Base-by-base conservation (phyloP, 1,140 invertebrate species). In the Brachionus angularis region DNA sequence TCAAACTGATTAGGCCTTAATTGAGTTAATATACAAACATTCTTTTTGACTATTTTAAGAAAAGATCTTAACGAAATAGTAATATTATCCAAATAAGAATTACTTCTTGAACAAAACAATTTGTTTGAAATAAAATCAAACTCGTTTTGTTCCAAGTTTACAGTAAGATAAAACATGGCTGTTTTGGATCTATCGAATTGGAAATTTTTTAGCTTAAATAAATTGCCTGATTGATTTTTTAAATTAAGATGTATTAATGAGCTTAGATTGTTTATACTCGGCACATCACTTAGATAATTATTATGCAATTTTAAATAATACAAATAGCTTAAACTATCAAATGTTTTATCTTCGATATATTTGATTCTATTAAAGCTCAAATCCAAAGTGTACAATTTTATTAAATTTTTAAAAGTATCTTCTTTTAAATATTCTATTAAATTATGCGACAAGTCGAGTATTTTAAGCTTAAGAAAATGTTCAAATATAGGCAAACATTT, bases 191-290 rank as follows among this genome's bases (percentile, higher is more conserved):
- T 18, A 29, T 46, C 42, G 16, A 67, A 67, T 50, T 67, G 62
- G 47, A 29, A 33, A 21, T 67, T 47, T 7, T 2, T 29, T 14
- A 67, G 14, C 10, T 27, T 10, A 21, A 33, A 27, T 46, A 67
- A 47, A n/a, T 67, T 27, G 4, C 42, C 62, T 23, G 46, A 33
- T 67, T 67, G 62, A 67, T 67, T 67, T 67, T 21, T 47, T 25
- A 67, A 47, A 14, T 47, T 33, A 3, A 67, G 12, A 7, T 47
- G 36, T 34, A 50, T 50, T 1, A 67, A n/a, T 5, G 62, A 67
- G 27, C 42, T 67, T 18, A 29, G 12, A 18, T 44, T 1, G 21
- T 25, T 18, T 25, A 67, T 18, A 34, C 23, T 47, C n/a, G 62
- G 62, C 23, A 67, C 29, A 25, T 33, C 18, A 27, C 29, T 67